A percentile compares a stretch with the other conserved stretches of the same genome.
Conservation (phyloP, 1,140 invertebrate species). For the Bombus superbus region DNA sequence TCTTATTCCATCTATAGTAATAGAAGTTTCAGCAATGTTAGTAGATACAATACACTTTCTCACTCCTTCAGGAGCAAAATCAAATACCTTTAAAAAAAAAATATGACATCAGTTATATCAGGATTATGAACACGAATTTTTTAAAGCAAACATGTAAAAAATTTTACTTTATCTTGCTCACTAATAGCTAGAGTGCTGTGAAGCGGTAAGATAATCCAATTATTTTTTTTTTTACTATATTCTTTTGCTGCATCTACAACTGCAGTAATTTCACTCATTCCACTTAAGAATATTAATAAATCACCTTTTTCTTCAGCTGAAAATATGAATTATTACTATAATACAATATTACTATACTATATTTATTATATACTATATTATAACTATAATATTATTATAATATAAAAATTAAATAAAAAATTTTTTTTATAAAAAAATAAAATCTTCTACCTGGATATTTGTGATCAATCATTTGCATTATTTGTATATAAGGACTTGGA, state of each 20-base stretch:
- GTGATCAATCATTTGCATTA: constrained; percentile 95
- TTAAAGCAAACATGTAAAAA: constrained; percentile 28
- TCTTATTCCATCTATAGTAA: constrained; percentile 99
- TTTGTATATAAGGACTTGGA: constrained; percentile 95
- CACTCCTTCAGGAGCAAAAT: constrained; percentile 96
- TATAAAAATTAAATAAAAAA: no score
- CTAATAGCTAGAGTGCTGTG: constrained; percentile 96
- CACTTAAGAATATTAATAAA: constrained; percentile 97
- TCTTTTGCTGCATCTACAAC: constrained; percentile 94
- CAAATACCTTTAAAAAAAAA: constrained; percentile 90
- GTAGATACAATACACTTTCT: constrained; percentile 99
- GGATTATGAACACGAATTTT: neutral
- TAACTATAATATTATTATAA: no score
- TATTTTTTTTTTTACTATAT: constrained; percentile 90
- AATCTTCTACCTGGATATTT: constrained; percentile 89
- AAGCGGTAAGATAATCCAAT: constrained; percentile 97
- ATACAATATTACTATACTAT: no score
- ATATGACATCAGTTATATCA: constrained; percentile 20
- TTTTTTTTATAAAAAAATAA: neutral
- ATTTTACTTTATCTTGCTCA: constrained; percentile 96
- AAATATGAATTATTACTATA: constrained; percentile 67
- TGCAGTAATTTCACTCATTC: constrained; percentile 96
- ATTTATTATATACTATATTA: no score
- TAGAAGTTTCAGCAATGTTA: constrained; percentile 99
- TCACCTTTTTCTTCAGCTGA: constrained; percentile 94